Evolutionary conservation across 2,888 invertebrate genomes (phyloP), one percentile per base, ranked within the genome.

Genomic region (Callyntrura sp.): DNA sequence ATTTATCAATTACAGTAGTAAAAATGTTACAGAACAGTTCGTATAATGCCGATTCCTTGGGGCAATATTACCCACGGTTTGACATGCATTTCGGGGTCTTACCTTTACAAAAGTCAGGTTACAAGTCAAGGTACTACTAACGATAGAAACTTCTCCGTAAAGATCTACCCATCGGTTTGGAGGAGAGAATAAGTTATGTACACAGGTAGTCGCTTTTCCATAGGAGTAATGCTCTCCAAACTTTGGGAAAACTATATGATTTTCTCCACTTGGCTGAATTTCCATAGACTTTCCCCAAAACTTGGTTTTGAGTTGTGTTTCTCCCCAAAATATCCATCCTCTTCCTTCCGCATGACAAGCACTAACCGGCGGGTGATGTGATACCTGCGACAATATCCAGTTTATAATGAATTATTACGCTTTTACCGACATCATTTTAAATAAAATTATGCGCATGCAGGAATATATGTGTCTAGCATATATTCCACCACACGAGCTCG

Each of bases 261-360:
- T 92, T 86, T 93, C 92, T 57, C 97, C 97, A 25, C 97, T 95
- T 0, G 98, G 97, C 94, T 97, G 97, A 94, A 97, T 97, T 95
- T 98, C 97, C 97, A 98, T 97, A 87, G 97, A 97, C 95, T 97
- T 97, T 90, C 98, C 98, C 98, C 98, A 98, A 95, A 98, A 98
- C 95, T 97, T 97, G 89, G 97, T 97, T 95, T 97, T 97, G 93
- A 97, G 97, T 92, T 97, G 95, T 11, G 97, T 96, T 94, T 97
- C 97, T 95, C 97, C 97, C 97, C 97, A 97, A 94, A 97, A 97
- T 28, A 96, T 95, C 95, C 97, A 98, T 94, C 96, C 96, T 57
- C 96, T 95, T 4, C 97, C 97, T 94, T 97, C 97, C 78, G 97
- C 97, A 95, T 97, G 96, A 93, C 97, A 97, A 25, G 97, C 97